These are phyloP conservation scores for Stegana nigrithorax DNA, from an alignment of 2,888 invertebrate genomes.

Conservation along the genomic window DNA sequence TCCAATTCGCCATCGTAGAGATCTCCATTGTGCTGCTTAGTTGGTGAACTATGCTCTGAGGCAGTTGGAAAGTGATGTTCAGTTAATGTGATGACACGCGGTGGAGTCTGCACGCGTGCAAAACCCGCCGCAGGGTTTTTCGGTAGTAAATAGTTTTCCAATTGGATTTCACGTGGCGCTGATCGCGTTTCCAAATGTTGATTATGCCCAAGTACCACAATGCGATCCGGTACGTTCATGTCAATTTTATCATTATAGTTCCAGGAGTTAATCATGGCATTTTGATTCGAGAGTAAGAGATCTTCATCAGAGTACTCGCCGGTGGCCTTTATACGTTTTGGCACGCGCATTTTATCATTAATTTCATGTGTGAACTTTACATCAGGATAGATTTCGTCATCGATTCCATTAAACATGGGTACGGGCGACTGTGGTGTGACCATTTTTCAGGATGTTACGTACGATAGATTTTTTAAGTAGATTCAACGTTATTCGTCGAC, in stretches of 20 bases:
- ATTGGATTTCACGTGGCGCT: conserved; percentile 85
- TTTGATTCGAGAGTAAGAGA: conserved; percentile 72
- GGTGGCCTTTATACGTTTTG: conserved; percentile 81
- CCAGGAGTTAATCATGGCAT: conserved; percentile 73
- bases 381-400: conserved; percentile 73
- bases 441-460: conserved; percentile 67
- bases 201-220: conserved; percentile 86
- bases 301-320: conserved; percentile 78
- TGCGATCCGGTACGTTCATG: conserved; percentile 95
- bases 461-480: no score
- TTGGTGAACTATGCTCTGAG: conserved; percentile 70
- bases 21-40: conserved; percentile 39
- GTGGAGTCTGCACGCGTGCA: conserved; percentile 89
- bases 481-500: no score
- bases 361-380: conserved; percentile 81
- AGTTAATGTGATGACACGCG: conserved; percentile 86
- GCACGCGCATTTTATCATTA: conserved; percentile 84
- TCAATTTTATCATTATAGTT: conserved; percentile 81
- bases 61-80: conserved; percentile 85
- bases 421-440: conserved; percentile 74
- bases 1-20: conserved; percentile 46
- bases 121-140: conserved; percentile 75
- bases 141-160: conserved; percentile 84
- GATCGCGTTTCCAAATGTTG: conserved; percentile 79
- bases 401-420: conserved; percentile 73